Evolutionary conservation across 2,888 invertebrate species (phyloP), one percentile per base, ranked within the genome.

Genomic region (Melieria picta): DNA sequence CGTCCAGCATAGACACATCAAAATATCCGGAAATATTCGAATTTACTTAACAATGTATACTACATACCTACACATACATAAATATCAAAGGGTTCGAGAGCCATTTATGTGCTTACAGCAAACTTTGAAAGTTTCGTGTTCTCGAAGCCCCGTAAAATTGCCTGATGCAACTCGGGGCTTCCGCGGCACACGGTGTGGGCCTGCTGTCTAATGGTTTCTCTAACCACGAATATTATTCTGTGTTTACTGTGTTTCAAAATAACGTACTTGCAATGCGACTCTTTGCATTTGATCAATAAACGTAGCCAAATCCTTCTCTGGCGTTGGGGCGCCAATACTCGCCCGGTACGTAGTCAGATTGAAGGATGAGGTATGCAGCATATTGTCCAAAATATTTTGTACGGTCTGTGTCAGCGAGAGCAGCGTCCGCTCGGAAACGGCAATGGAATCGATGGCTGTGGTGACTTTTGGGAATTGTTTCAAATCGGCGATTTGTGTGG

Each of bases 401-500:
- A 87, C 83, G 62, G 83, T 81, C 74, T 85, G 83, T 56, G 87
- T 87, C 64, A 87, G 79, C 60, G 83, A 83, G 74, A 86, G 80
- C 58, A 87, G 73, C 13, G 83, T 82, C 48, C 84, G 83, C 74
- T 84, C 86, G 52, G 86, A 86, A 65, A 86, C 86, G 64, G 80
- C 78, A 69, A 87, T 85, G 4, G 82, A 80, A 80, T 84, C 83
- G 77, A 87, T 84, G 77, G 87, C 85, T 48, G 81, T 79, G 58
- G 84, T 85, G 57, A 87, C 83, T 79, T 85, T 84, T 43, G 85
- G 85, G 79, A 85, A 87, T 80, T 87, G 85, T 76, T 83, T 85
- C 71, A 85, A 80, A 80, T 86, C 85, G 75, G 84, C 83, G 77
- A 86, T 89, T 78, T 90, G 90, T 79, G 93, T 92, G 62, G 93